These are phyloP conservation scores for Trochalopteron elliotii DNA, from an alignment of 2,113 vertebrate species.

Conservation along the genomic window DNA sequence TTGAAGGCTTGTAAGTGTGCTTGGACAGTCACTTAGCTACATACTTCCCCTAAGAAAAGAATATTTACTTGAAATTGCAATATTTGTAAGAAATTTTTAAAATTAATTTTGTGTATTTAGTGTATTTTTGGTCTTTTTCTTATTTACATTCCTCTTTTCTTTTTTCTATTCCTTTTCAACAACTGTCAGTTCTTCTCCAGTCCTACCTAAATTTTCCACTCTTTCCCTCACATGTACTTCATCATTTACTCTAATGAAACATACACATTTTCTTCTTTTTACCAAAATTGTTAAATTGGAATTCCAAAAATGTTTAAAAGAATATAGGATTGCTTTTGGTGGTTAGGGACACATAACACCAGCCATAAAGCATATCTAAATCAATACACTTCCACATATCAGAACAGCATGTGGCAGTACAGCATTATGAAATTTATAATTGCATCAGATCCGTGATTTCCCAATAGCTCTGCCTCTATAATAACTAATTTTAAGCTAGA, in stretches of 20 bases:
- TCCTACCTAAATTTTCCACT: not conserved
- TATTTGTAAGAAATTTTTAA: not conserved
- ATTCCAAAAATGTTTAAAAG: not conserved
- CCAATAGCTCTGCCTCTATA: not conserved
- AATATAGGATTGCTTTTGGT: not conserved
- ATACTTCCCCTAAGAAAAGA: not conserved
- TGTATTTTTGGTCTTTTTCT: not conserved
- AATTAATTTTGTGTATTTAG: not conserved
- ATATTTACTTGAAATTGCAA: not conserved
- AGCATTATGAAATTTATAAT: slow-evolving; percentile 38
- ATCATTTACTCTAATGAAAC: not conserved
- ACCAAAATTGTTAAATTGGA: not conserved
- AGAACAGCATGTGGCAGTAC: slow-evolving; percentile 40
- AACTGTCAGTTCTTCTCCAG: not conserved
- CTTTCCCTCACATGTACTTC: not conserved
- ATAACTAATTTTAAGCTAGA: not conserved
- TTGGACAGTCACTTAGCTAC: not conserved
- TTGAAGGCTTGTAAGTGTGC: not conserved
- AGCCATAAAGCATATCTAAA: not conserved
- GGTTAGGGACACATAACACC: not conserved
- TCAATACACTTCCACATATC: slow-evolving; percentile 18
- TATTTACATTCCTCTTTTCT: not conserved
- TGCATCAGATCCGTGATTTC: not conserved
- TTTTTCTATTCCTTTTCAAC: not conserved
- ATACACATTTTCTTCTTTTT: not conserved